These are phyloP conservation scores for Eulithis testata DNA, from an alignment of 2,888 invertebrate species.

Conservation along the genomic window DNA sequence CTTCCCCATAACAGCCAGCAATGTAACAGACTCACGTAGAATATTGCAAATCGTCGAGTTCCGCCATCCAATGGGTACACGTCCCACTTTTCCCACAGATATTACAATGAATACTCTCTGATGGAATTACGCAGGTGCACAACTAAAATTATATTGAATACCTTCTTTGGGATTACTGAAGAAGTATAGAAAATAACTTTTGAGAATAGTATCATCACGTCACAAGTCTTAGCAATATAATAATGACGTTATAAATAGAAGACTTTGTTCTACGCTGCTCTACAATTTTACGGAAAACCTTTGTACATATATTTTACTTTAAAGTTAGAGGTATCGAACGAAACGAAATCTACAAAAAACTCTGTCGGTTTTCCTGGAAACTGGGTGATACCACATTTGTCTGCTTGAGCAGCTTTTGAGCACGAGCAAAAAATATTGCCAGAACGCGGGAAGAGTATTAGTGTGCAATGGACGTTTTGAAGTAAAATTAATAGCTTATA, in stretches of 20 bases:
- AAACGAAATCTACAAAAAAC: too few species aligned
- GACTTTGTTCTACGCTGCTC: too few species aligned
- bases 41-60: slow-evolving; percentile 20
- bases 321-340: too few species aligned
- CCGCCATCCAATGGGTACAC: slow-evolving; percentile 18
- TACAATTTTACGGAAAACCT: too few species aligned
- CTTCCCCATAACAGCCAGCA: slow-evolving; percentile 8
- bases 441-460: slow-evolving; percentile 26
- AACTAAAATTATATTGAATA: slow-evolving; percentile 2
- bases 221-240: too few species aligned
- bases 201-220: background rate
- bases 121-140: background rate
- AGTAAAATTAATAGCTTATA: slow-evolving; percentile 54
- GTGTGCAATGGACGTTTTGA: slow-evolving; percentile 42
- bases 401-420: slow-evolving; percentile 16
- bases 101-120: slow-evolving; percentile 9
- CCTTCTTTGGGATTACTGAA: background rate
- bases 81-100: slow-evolving; percentile 19
- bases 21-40: slow-evolving; percentile 18
- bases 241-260: too few species aligned
- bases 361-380: slow-evolving; percentile 3
- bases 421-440: slow-evolving; percentile 30
- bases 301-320: too few species aligned
- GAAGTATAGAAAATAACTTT: background rate
- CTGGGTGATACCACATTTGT: slow-evolving; percentile 3